Evolutionary conservation across 1,140 invertebrate genomes (phyloP), one percentile per base, ranked within the genome.

Genomic region (Drosophila bipectinata): DNA sequence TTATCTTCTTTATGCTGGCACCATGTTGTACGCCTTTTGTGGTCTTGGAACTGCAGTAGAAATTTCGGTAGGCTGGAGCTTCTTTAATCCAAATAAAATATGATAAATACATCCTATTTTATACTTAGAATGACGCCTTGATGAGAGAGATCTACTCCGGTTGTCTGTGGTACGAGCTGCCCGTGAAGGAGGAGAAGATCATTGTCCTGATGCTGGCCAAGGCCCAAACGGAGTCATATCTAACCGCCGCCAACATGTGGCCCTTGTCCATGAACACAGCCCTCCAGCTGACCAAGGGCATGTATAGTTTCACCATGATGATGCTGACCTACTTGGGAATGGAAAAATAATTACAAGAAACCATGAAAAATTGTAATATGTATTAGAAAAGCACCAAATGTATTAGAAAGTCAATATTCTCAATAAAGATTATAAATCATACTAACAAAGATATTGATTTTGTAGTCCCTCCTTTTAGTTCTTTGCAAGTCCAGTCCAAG

Each of bases 241-340:
- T 87, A 3, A 87, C 71, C 12, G 83, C 72, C 0, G 71, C 63
- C 2, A 57, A 78, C 51, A 57, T 89, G 12, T 48, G 79, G 6
- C 84, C 84, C 0, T 30, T 89, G 1, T 89, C 84, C 3, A 89
- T 89, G 84, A 63, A 54, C 4, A 85, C 80, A 0, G 84, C 77
- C n/a, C 63, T 89, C 0, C 63, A 74, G 34, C 4, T 89, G 14
- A 84, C 80, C 57, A 89, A 89, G 12, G 77, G 69, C 4, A 73
- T 89, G 0, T 89, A 89, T 26, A 89, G 84, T 26, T 89, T 78
- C 6, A 84, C 80, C 63, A 89, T 89, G 84, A 67, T 89, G 63
- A 8, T 89, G 10, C 28, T 89, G 4, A 84, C 52, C 1, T 89
- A 84, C 37, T 5, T 62, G 89, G 52, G 63, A 18, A 12, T 47